Evolutionary conservation across 2,888 invertebrate genomes (phyloP).

Genomic region (Coleophora deauratella): DNA sequence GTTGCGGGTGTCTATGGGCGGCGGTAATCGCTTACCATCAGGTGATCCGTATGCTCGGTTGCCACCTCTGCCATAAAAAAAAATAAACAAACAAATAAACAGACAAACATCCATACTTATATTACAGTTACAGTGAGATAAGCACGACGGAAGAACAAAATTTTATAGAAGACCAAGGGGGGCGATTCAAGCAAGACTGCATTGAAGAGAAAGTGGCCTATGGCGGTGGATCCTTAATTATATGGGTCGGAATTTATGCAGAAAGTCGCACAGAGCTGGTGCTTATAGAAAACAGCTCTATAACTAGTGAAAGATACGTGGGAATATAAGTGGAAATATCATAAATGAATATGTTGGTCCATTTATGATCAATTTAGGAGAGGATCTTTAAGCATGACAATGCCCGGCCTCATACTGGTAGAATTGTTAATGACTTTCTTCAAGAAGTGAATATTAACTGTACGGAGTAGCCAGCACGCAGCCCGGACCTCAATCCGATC

Average conservation of each 20-base stretch:
- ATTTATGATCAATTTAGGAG: constrained; percentile 16
- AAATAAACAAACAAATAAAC: too few relatives aligned
- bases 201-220: constrained; percentile 3
- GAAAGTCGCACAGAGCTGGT: constrained; percentile 9
- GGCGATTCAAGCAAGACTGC: background rate
- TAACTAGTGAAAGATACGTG: constrained; percentile 17
- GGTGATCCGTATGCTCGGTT: too few relatives aligned
- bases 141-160: constrained; percentile 9
- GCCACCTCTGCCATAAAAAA: too few relatives aligned
- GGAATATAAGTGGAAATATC: too few relatives aligned
- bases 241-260: constrained; percentile 8
- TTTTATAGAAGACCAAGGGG: constrained; percentile 6
- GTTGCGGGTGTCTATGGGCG: too few relatives aligned
- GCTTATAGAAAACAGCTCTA: constrained; percentile 6
- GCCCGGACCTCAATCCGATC: constrained; percentile 19
- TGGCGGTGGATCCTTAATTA: constrained; percentile 2
- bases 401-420: constrained; percentile 14
- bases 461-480: constrained; percentile 19
- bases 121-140: too few relatives aligned
- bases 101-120: too few relatives aligned
- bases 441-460: constrained; percentile 15
- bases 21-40: too few relatives aligned
- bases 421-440: constrained; percentile 16
- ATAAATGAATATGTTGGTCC: constrained; percentile 19
- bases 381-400: constrained; percentile 15